phyloP scores from a whole-genome alignment of 1,140 invertebrate genomes.

The Odontomachus brunneus region DNA sequence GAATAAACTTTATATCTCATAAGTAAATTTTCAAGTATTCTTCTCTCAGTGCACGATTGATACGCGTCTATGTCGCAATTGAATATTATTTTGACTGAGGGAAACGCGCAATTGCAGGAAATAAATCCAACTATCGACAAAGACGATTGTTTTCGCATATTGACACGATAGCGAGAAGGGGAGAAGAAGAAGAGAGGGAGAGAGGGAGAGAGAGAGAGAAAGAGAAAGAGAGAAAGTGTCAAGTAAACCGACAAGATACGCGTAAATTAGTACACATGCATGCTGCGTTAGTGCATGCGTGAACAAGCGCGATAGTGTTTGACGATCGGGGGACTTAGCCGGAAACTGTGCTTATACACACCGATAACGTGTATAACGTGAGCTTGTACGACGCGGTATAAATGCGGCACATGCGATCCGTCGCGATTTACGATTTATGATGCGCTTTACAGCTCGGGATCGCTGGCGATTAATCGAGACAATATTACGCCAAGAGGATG shows the following conservation, averaged over 20 bases:
- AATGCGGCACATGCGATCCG: conserved; percentile 31
- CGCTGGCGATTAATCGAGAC: neutral
- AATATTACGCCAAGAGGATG: neutral
- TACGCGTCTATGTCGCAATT: too few species aligned
- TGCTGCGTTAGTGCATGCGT: conserved; percentile 17
- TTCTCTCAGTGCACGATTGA: too few species aligned
- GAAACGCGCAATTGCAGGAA: neutral
- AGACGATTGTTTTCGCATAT: neutral
- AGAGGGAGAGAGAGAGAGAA: conserved; percentile 5
- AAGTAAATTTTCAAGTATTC: too few species aligned
- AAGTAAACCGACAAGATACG: conserved; percentile 7
- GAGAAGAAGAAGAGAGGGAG: neutral
- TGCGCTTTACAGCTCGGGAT: conserved; percentile 22
- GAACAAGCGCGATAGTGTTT: conserved; percentile 66
- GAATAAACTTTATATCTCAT: too few species aligned
- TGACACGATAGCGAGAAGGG: neutral
- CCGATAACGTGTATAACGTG: conserved; percentile 64
- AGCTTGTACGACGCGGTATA: conserved; percentile 57
- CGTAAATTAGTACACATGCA: conserved; percentile 51
- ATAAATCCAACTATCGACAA: neutral
- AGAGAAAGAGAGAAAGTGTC: too few species aligned
- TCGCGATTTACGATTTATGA: conserved; percentile 36
- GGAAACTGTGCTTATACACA: conserved; percentile 78
- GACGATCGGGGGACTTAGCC: conserved; percentile 78
- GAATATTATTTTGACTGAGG: neutral